phyloP scores from a whole-genome alignment of 2,113 vertebrate genomes.

The Salvelinus namaycush region DNA sequence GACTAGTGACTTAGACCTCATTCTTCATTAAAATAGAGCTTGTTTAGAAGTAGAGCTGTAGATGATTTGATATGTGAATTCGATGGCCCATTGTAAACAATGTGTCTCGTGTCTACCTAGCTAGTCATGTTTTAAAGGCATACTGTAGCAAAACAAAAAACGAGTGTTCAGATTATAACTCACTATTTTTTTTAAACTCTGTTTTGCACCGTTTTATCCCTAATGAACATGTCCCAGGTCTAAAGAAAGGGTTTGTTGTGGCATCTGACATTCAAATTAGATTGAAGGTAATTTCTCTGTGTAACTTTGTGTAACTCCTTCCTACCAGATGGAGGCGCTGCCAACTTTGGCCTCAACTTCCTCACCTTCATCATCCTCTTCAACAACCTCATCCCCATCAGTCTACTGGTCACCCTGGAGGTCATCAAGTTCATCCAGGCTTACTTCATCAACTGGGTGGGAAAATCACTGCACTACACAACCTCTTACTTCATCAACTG shows the following conservation, averaged over 20 bases:
- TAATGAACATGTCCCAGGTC: too few relatives aligned
- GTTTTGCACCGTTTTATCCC: conserved; percentile 42
- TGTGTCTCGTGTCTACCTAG: too few relatives aligned
- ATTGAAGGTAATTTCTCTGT: conserved; percentile 52
- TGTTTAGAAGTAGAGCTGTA: too few relatives aligned
- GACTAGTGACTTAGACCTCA: conserved; percentile 79
- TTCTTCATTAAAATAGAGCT: conserved; percentile 68
- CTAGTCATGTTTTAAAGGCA: conserved; percentile 66
- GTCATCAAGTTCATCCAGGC: conserved; percentile 98
- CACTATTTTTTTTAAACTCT: background rate
- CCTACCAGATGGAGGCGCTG: conserved; percentile 89
- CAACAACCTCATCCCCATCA: conserved; percentile 99
- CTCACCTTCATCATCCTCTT: conserved; percentile 99
- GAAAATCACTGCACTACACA: conserved; percentile 29
- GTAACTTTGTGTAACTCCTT: conserved; percentile 43
- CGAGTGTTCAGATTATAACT: too few relatives aligned
- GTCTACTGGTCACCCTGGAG: conserved; percentile 95
- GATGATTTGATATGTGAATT: too few relatives aligned
- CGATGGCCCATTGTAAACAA: too few relatives aligned
- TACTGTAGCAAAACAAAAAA: conserved; percentile 6
- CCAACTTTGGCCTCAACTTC: conserved; percentile 98
- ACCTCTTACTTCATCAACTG: too few relatives aligned
- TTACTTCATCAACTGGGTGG: conserved; percentile 99
- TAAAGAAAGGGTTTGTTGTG: too few relatives aligned
- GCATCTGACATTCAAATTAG: conserved; percentile 58